These are phyloP conservation scores for Brienomyrus longianalis DNA, from an alignment of 2,113 vertebrate species.

Conservation along the genomic window DNA sequence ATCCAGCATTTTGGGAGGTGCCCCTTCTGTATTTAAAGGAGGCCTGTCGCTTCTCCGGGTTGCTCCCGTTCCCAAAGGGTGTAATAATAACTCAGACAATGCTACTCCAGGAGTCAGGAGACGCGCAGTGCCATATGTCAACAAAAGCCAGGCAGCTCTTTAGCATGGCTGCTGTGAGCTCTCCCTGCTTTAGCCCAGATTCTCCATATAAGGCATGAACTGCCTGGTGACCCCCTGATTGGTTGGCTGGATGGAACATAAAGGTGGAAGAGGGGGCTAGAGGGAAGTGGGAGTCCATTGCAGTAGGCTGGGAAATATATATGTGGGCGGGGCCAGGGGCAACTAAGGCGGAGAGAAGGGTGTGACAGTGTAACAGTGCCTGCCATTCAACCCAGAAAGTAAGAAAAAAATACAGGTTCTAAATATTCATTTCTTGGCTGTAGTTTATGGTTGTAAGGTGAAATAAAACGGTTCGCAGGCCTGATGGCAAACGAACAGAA, in stretches of 20 bases:
- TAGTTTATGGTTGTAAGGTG: neutral
- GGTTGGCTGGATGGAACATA: constrained; percentile 24
- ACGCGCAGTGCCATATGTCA: neutral
- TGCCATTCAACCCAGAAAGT: neutral
- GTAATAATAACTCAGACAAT: neutral
- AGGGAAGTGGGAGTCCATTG: neutral
- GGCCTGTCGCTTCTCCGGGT: neutral
- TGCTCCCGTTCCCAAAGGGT: neutral
- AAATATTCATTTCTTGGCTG: neutral
- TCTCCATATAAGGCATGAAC: constrained; percentile 39
- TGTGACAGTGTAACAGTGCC: neutral
- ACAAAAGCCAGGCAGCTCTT: neutral
- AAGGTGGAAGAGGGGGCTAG: neutral
- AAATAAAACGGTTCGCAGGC: neutral
- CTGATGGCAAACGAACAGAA: neutral
- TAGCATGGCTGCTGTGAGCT: neutral
- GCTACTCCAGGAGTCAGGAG: neutral
- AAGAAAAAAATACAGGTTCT: neutral
- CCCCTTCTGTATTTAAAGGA: neutral
- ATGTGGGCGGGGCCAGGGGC: constrained; percentile 11
- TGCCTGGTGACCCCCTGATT: constrained; percentile 25
- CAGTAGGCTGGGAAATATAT: neutral
- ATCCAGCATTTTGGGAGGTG: neutral
- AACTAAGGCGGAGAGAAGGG: constrained; percentile 13
- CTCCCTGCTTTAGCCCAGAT: constrained; percentile 14